Evolutionary conservation across 2,888 invertebrate species (phyloP).

Genomic region (Chrysotoxum bicinctum): DNA sequence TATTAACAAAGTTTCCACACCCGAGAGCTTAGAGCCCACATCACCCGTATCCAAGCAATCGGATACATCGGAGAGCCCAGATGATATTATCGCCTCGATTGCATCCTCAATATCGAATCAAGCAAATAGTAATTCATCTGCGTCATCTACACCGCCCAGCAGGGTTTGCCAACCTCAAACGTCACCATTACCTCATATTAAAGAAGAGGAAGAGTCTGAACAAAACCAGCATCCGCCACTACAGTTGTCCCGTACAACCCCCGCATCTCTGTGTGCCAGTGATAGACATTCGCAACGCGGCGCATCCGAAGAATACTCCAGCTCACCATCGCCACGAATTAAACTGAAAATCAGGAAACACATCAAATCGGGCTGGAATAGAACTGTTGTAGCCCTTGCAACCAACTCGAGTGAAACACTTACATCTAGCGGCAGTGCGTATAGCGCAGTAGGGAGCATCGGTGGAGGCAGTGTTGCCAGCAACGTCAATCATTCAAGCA

Average conservation of each 20-base stretch:
- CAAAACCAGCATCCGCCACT: constrained; percentile 82
- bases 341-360: constrained; percentile 81
- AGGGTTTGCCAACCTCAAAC: constrained; percentile 84
- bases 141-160: constrained; percentile 78
- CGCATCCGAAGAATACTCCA: constrained; percentile 75
- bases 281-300: constrained; percentile 76
- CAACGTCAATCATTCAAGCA: constrained; percentile 75
- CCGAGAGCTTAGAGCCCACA: constrained; percentile 70
- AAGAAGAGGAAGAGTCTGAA: constrained; percentile 88
- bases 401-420: constrained; percentile 79
- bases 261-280: constrained; percentile 78
- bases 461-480: constrained; percentile 75
- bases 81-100: constrained; percentile 74
- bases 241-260: constrained; percentile 79
- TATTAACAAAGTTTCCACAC: constrained; percentile 64
- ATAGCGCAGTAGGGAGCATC: constrained; percentile 78
- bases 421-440: constrained; percentile 76
- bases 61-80: constrained; percentile 77
- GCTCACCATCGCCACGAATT: constrained; percentile 80
- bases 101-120: constrained; percentile 69
- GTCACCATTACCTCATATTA: constrained; percentile 90
- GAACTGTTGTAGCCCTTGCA: constrained; percentile 78
- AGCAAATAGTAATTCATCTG: constrained; percentile 69
- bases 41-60: constrained; percentile 75
- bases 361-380: constrained; percentile 80